Conservation (phyloP, 2,888 invertebrate species). For the Lycophotia porphyrea region DNA sequence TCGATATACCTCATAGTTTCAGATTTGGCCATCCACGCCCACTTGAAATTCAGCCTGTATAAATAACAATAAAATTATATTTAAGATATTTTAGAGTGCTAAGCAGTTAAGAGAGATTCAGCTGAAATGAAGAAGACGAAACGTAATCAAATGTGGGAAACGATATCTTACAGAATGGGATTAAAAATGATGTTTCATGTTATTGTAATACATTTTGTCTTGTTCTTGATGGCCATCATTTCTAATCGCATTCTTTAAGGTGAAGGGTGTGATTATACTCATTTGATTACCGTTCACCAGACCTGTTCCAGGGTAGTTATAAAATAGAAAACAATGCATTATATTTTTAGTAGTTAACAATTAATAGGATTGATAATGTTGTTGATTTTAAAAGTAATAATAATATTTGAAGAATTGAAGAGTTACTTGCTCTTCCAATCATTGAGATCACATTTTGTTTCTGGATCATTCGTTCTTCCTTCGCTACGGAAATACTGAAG, state of each 20-base stretch:
- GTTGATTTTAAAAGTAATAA: background rate
- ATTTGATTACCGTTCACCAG: slow-evolving; percentile 74
- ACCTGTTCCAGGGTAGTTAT: slow-evolving; percentile 69
- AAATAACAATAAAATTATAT: background rate
- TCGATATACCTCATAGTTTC: no score
- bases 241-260: slow-evolving; percentile 14
- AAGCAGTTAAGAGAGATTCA: slow-evolving; percentile 39
- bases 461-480: background rate
- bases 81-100: slow-evolving; percentile 10
- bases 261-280: slow-evolving; percentile 4
- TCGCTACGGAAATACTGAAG: background rate
- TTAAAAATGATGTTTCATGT: slow-evolving; percentile 19
- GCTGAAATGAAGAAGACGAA: slow-evolving; percentile 28
- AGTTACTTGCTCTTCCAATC: background rate
- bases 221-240: background rate
- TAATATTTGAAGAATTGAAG: background rate
- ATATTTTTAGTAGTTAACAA: background rate
- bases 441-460: background rate
- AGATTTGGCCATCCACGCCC: no score
- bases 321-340: slow-evolving; percentile 51
- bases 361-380: background rate
- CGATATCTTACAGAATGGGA: slow-evolving; percentile 14
- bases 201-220: background rate
- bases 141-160: background rate
- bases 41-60: no score